Percentiles rank a stretch among this genome's conserved stretches.
Conservation (phyloP, 2,888 invertebrate species). For the Allacma fusca region DNA sequence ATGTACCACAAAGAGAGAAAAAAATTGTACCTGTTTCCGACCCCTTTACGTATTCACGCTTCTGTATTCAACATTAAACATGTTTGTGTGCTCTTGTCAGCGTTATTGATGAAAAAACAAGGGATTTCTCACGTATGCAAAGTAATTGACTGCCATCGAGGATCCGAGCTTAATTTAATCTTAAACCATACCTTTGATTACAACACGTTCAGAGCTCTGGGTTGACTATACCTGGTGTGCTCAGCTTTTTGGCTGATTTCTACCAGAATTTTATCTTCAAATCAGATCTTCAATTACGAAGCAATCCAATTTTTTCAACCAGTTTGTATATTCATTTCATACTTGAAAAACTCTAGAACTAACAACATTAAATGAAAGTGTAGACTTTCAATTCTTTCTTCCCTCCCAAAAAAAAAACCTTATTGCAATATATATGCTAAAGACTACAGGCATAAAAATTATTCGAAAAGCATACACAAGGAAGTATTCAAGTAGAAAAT, state of each 20-base stretch:
- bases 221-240: background rate
- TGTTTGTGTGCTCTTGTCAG: background rate
- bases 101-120: background rate
- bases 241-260: too few relatives aligned
- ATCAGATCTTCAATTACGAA: background rate
- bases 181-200: background rate
- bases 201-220: background rate
- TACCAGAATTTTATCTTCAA: background rate
- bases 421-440: too few relatives aligned
- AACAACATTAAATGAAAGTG: too few relatives aligned
- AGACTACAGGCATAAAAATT: too few relatives aligned
- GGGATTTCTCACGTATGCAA: background rate
- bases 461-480: too few relatives aligned
- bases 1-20: slow-evolving; percentile 1
- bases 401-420: too few relatives aligned
- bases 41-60: background rate
- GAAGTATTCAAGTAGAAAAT: too few relatives aligned
- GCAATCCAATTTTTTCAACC: too few relatives aligned
- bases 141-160: background rate
- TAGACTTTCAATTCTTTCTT: too few relatives aligned
- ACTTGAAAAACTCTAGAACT: too few relatives aligned
- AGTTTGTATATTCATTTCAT: too few relatives aligned
- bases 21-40: background rate
- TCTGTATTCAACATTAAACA: background rate
- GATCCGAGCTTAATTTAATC: slow-evolving; percentile 10